Conservation (phyloP, 2,113 vertebrate species). For the Pollimyrus isidori region DNA sequence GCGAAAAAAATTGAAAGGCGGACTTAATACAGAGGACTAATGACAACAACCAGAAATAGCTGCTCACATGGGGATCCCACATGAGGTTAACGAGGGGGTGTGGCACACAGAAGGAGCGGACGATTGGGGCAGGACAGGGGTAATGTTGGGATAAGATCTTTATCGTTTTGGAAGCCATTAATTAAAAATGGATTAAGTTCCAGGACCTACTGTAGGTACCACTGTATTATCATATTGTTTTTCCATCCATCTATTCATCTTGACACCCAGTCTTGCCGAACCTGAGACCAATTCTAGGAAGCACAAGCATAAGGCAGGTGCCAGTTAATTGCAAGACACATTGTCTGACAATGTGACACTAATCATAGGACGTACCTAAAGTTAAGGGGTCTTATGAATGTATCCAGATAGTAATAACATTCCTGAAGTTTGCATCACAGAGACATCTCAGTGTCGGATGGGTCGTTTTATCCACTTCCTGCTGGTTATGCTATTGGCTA, state of each 20-base stretch:
- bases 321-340: not conserved
- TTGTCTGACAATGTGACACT: not conserved
- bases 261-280: not conserved
- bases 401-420: not conserved
- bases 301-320: not conserved
- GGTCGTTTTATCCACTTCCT: not conserved
- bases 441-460: not conserved
- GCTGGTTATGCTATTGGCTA: not conserved
- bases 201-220: too few relatives aligned
- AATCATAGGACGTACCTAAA: not conserved
- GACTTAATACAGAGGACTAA: too few relatives aligned
- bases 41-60: too few relatives aligned
- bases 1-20: too few relatives aligned
- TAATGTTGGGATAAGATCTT: too few relatives aligned
- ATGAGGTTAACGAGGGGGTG: too few relatives aligned
- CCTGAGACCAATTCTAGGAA: not conserved
- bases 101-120: too few relatives aligned
- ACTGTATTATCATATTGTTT: not conserved
- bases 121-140: too few relatives aligned
- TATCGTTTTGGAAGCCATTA: too few relatives aligned
- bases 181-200: too few relatives aligned
- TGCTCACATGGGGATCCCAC: too few relatives aligned
- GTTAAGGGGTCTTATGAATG: not conserved
- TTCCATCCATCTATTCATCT: not conserved
- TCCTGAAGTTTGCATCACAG: not conserved